These are phyloP conservation scores for Sylvia borin DNA, from an alignment of 2,797 vertebrate species.

Conservation along the genomic window DNA sequence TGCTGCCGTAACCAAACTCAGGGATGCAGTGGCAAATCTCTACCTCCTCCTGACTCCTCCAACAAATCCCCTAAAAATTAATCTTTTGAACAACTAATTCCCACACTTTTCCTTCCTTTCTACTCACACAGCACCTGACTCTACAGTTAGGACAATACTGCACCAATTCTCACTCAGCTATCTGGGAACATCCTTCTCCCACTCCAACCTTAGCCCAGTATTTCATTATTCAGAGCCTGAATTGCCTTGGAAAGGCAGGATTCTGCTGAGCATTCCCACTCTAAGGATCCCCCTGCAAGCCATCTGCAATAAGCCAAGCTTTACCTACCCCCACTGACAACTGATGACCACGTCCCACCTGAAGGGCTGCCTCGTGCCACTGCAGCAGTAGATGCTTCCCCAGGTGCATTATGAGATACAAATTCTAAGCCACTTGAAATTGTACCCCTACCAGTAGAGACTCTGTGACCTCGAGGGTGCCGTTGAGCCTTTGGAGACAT, in stretches of 20 bases:
- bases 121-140: not conserved
- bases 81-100: not conserved
- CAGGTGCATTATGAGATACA: constrained; percentile 88
- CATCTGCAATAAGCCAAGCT: constrained; percentile 49
- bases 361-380: constrained; percentile 90
- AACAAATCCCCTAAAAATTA: not conserved
- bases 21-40: not conserved
- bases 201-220: not conserved
- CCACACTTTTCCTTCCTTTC: not conserved
- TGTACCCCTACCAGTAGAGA: constrained; percentile 88
- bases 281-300: constrained; percentile 40
- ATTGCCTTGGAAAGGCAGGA: not conserved
- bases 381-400: constrained; percentile 85
- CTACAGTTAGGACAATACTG: not conserved
- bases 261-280: constrained; percentile 18
- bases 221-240: not conserved
- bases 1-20: not conserved
- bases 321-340: constrained; percentile 95
- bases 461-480: constrained; percentile 93
- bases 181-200: not conserved
- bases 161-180: not conserved
- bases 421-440: constrained; percentile 89
- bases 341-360: constrained; percentile 97
- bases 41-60: not conserved
- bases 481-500: constrained; percentile 99